A percentile compares a stretch with the other conserved stretches of the same genome.
These are phyloP conservation scores for Scolopax bukidnonensis DNA, from an alignment of 2,797 vertebrate genomes.

Conservation along the genomic window DNA sequence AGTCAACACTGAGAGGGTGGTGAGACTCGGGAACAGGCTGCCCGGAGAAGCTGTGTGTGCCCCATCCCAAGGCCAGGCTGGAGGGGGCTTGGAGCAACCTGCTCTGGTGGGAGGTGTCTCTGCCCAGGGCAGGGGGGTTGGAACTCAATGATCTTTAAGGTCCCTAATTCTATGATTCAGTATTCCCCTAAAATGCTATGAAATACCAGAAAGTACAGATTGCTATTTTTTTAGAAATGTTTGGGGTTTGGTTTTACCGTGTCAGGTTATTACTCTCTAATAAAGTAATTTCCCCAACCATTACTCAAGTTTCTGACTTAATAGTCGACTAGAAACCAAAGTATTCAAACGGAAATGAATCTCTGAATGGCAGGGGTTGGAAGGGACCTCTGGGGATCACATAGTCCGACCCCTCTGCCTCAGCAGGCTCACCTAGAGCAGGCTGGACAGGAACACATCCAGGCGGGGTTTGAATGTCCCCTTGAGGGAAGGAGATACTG, in stretches of 20 bases:
- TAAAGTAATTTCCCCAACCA: fast-evolving
- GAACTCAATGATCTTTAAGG: neutral
- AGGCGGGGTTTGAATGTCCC: neutral
- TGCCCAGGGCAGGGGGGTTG: neutral
- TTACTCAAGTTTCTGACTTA: neutral
- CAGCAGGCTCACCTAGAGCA: neutral
- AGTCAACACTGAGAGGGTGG: neutral
- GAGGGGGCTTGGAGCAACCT: neutral
- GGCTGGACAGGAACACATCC: neutral
- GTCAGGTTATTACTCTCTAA: too few relatives aligned
- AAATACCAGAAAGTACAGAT: fast-evolving
- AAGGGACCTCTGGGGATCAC: neutral
- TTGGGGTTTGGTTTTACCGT: fast-evolving
- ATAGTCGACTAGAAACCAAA: fast-evolving
- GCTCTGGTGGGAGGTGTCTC: neutral
- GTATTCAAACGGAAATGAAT: fast-evolving
- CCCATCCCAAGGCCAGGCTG: neutral
- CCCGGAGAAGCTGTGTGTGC: neutral
- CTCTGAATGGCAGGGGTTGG: neutral
- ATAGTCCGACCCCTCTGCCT: neutral
- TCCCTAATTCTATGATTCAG: neutral
- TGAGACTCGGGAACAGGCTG: neutral
- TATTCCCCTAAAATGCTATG: fast-evolving
- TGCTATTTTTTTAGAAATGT: fast-evolving
- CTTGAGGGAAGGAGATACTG: neutral